These are phyloP conservation scores for Cyphotilapia sp. DNA, from an alignment of 2,113 vertebrate species.

Conservation along the genomic window DNA sequence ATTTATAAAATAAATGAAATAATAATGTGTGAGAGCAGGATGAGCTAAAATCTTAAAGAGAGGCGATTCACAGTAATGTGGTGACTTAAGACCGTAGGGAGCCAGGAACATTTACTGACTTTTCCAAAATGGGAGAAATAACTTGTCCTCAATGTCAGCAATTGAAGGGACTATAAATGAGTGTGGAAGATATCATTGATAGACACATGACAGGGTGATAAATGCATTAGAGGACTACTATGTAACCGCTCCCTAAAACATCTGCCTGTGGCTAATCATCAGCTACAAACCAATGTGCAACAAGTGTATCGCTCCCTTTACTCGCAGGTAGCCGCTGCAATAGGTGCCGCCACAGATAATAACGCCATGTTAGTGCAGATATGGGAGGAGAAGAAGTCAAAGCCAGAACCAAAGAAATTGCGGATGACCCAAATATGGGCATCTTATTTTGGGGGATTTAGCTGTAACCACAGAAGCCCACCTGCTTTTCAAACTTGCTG, in stretches of 20 bases:
- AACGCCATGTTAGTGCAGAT: neutral
- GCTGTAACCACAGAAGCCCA: neutral
- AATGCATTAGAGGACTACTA: neutral
- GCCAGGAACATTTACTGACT: neutral
- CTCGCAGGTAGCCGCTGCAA: fast-evolving
- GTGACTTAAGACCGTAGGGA: neutral
- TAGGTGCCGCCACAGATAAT: fast-evolving
- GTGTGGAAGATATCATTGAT: neutral
- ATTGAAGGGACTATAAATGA: neutral
- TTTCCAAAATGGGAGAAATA: neutral
- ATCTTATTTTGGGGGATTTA: neutral
- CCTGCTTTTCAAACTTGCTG: neutral
- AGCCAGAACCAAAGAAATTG: neutral
- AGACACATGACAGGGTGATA: neutral
- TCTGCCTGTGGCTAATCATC: neutral
- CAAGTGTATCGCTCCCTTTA: neutral
- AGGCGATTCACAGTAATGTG: neutral
- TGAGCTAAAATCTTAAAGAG: neutral
- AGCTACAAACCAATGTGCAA: neutral
- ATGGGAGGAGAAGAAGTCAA: neutral
- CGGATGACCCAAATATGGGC: neutral
- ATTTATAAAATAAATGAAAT: neutral
- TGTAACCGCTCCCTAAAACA: neutral
- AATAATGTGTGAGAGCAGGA: neutral
- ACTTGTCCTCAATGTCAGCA: neutral